Percentiles rank a stretch among this genome's conserved stretches.
Conservation (phyloP, 2,797 vertebrate species). For the Sebastes hopkinsi region DNA sequence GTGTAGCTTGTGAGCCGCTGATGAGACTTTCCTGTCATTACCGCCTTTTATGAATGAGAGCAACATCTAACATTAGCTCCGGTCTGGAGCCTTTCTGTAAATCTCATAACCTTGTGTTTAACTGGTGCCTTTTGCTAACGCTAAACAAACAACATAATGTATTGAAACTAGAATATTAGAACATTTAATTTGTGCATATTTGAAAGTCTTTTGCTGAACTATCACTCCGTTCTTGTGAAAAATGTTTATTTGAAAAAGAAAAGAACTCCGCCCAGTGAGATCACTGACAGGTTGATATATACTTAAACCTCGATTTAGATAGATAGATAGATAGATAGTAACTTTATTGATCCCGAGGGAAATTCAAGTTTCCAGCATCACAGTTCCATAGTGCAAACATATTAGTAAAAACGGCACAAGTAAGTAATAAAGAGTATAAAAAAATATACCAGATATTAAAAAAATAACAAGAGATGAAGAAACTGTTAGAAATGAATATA, state of each 20-base stretch:
- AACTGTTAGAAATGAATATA: too few relatives aligned
- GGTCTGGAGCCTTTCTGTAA: neutral
- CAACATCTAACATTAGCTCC: neutral
- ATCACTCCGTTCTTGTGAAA: neutral
- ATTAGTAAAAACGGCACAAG: too few relatives aligned
- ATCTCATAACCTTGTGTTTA: neutral
- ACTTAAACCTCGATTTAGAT: neutral
- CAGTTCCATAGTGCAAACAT: too few relatives aligned
- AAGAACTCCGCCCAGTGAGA: neutral
- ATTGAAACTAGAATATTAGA: neutral
- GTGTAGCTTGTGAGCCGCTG: slow-evolving; percentile 16
- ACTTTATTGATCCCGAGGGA: too few relatives aligned
- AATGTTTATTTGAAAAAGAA: neutral
- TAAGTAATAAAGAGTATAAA: too few relatives aligned
- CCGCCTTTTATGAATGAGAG: slow-evolving; percentile 29
- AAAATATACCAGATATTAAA: too few relatives aligned
- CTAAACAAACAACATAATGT: neutral
- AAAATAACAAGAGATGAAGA: too few relatives aligned
- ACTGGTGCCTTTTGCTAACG: neutral
- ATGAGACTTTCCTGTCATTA: slow-evolving; percentile 18
- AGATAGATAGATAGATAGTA: too few relatives aligned
- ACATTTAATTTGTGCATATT: neutral
- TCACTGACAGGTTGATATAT: neutral
- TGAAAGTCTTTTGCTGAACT: neutral
- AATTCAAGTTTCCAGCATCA: too few relatives aligned